Evolutionary conservation across 1,140 invertebrate genomes (phyloP), one percentile per base, ranked within the genome.

Genomic region (Aphidius ervi): DNA sequence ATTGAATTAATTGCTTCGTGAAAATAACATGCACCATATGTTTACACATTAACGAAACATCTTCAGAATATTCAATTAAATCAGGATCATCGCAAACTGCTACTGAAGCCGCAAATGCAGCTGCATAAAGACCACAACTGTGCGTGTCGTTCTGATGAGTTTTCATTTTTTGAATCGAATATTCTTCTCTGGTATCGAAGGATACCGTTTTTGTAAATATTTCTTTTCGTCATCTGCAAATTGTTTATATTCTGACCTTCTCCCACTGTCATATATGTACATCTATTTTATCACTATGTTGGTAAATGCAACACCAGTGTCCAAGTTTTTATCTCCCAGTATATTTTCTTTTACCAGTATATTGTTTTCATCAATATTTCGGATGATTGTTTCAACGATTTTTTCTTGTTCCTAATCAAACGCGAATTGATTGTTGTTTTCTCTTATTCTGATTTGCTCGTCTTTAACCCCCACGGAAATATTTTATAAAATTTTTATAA

Each of bases 241-340:
- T 6, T 37, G 9, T n/a, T 40, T 46, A 40, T 63, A 63, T 16
- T 58, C 59, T 1, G 9, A 0, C 8, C 47, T 16, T 2, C 43
- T 5, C 7, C 56, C 4, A 58, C 54, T 58, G 31, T 61, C 63
- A 45, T 64, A 64, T 16, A n/a, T n/a, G n/a, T n/a, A 64, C 48
- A 9, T 37, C 31, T n/a, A 64, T 9, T 6, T 49, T 1, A 42
- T 10, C 6, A 9, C 63, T 58, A 54, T 61, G 23, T n/a, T 55
- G 61, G 23, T 61, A 58, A 46, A 57, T 16, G 20, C 58, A 64
- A 59, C 54, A 41, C 63, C 63, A 64, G 54, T 64, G 63, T 23
- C 42, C 43, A 16, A 16, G 16, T 16, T 16, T 16, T 16, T 1
- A 16, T 16, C 16, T 16, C 16, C 16, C 0, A 16, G 16, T 16